Base-by-base conservation (phyloP, 2,797 vertebrate species). In the Kryptolebias ocellatus region DNA sequence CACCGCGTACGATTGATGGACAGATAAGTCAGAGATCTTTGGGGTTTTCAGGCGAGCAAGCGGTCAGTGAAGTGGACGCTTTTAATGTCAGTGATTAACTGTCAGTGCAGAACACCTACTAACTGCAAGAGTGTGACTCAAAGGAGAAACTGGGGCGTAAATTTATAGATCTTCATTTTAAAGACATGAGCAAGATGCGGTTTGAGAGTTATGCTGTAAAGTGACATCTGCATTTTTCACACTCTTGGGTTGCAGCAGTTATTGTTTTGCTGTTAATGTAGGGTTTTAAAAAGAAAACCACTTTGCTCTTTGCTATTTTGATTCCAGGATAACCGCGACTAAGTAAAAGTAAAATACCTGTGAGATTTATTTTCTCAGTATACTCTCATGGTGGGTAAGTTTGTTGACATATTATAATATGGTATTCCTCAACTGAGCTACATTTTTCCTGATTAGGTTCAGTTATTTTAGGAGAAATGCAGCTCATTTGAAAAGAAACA, bases 71-170 rank as follows among this genome's bases (percentile, higher is more conserved):
- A 58, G 67, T 83, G 65, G 44, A 76, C 58, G 62, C 49, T 61
- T 44, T 70, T 80, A 75, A 83, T 79, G 80, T 86, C 80, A 83
- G 16, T 55, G 60, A 37, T 44, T 65, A 60, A 16, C 68, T 69
- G 68, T 66, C 54, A 65, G 53, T 11, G 45, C 31, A 67, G 62
- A 75, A 68, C 31, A 29, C 46, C 45, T 15, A 31, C 57, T 63
- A 31, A 56, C 57, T 54, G 29, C 15, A 42, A 74, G 62, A 17
- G n/a, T 17, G 57, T 75, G 60, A 69, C 68, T 78, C 53, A 39
- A 63, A 51, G 61, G 54, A 63, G 10, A 24, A 27, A 70, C 63
- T 67, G 56, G 47, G 44, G 27, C 34, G 37, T 74, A 27, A 52
- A 50, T 16, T 20, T 3, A 56, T 42, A 24, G 10, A 51, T 59